These are phyloP conservation scores for Callimico goeldii DNA, from an alignment of 2,797 vertebrate species.

Conservation along the genomic window DNA sequence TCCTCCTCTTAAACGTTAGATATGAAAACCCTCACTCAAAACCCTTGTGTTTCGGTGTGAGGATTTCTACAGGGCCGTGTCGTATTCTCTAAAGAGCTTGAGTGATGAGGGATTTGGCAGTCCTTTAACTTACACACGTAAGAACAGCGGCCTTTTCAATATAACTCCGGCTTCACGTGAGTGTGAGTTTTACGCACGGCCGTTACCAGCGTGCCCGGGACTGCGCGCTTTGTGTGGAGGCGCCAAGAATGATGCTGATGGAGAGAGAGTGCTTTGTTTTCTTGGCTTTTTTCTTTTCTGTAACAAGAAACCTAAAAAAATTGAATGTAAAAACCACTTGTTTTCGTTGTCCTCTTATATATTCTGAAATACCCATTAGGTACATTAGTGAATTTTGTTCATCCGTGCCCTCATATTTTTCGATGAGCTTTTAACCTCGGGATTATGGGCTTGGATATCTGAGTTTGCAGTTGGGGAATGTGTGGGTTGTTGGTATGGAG, in stretches of 20 bases:
- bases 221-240: not conserved
- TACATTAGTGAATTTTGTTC: not conserved
- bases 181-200: not conserved
- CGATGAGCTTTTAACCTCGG: not conserved
- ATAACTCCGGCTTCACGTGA: not conserved
- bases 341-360: not conserved
- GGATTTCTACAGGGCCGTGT: not conserved
- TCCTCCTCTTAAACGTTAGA: not conserved
- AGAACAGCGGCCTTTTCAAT: not conserved
- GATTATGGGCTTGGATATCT: too few species aligned
- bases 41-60: not conserved
- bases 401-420: accelerated
- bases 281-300: not conserved
- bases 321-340: not conserved
- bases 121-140: not conserved
- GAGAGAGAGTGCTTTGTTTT: not conserved
- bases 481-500: not conserved
- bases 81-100: not conserved
- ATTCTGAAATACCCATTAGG: not conserved
- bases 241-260: too few species aligned
- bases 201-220: not conserved
- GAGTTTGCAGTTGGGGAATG: not conserved
- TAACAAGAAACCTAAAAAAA: not conserved
- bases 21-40: not conserved
- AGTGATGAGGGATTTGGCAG: not conserved